A percentile compares a stretch with the other conserved stretches of the same genome.
Conservation (phyloP, 2,888 invertebrate genomes). For the Hydropsyche betteni region DNA sequence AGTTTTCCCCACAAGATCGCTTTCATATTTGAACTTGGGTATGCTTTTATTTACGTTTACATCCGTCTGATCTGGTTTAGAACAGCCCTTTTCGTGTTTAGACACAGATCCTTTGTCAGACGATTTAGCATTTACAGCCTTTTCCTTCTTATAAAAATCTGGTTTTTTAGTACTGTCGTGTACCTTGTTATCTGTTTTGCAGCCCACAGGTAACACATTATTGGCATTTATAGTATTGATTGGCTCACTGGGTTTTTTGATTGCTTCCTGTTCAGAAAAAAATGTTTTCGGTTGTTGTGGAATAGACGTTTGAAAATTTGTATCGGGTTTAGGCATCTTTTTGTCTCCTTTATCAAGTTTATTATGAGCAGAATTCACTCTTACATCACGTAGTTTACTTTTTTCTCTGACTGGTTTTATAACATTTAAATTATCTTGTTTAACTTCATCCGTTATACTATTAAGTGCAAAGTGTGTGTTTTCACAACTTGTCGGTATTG, state of each 20-base stretch:
- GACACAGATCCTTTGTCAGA: constrained; percentile 59
- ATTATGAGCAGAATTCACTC: constrained; percentile 65
- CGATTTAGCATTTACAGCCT: constrained; percentile 58
- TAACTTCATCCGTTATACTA: constrained; percentile 52
- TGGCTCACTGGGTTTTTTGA: constrained; percentile 55
- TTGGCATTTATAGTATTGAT: constrained; percentile 63
- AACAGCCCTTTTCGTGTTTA: constrained; percentile 63
- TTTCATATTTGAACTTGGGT: constrained; percentile 65
- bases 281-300: constrained; percentile 63
- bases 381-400: constrained; percentile 63
- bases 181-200: constrained; percentile 60
- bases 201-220: constrained; percentile 56
- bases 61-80: constrained; percentile 63
- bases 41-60: constrained; percentile 58
- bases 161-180: constrained; percentile 64
- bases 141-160: constrained; percentile 66
- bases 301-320: constrained; percentile 54
- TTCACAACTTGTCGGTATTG: constrained; percentile 43
- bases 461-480: constrained; percentile 45
- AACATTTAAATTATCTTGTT: constrained; percentile 57
- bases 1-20: constrained; percentile 67
- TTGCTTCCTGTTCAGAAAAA: constrained; percentile 61
- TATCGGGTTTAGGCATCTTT: constrained; percentile 59
- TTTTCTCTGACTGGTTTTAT: constrained; percentile 61
- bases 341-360: constrained; percentile 64